Evolutionary conservation across 2,888 invertebrate genomes (phyloP).

Genomic region (Miltochrista miniata): DNA sequence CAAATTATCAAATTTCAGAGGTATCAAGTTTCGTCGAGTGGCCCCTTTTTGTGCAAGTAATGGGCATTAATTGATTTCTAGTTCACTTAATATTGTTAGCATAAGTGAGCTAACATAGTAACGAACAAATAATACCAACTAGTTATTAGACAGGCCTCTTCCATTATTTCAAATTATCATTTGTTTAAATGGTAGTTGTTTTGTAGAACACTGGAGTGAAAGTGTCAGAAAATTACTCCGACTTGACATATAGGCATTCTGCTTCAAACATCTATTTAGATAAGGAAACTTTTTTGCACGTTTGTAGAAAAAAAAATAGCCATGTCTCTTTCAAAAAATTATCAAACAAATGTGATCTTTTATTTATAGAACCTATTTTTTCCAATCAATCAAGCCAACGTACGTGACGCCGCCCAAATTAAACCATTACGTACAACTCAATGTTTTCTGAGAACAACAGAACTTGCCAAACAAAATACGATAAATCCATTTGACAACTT

Average conservation of each 20-base stretch:
- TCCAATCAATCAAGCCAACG: neutral
- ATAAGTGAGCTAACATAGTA: constrained; percentile 10
- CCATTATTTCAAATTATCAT: constrained; percentile 26
- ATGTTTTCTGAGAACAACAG: too few species aligned
- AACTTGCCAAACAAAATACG: constrained; percentile 5
- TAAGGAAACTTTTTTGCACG: too few species aligned
- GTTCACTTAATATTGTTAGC: constrained; percentile 29
- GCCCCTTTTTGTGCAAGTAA: constrained; percentile 42
- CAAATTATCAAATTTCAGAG: constrained; percentile 55
- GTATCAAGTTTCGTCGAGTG: constrained; percentile 48
- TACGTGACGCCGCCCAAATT: neutral
- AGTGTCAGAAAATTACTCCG: too few species aligned
- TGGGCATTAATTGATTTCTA: constrained; percentile 37
- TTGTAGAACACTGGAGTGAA: too few species aligned
- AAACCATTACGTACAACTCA: neutral
- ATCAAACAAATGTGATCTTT: too few species aligned
- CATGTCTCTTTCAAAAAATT: too few species aligned
- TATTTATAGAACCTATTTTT: too few species aligned
- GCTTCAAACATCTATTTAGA: too few species aligned
- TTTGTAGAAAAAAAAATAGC: too few species aligned
- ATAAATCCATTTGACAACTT: constrained; percentile 31
- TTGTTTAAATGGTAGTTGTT: constrained; percentile 17
- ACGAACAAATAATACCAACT: constrained; percentile 11
- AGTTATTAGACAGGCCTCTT: constrained; percentile 3
- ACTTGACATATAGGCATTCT: too few species aligned